Base-by-base conservation (phyloP, 2,888 invertebrate genomes). In the Alentia gelatinosa region DNA sequence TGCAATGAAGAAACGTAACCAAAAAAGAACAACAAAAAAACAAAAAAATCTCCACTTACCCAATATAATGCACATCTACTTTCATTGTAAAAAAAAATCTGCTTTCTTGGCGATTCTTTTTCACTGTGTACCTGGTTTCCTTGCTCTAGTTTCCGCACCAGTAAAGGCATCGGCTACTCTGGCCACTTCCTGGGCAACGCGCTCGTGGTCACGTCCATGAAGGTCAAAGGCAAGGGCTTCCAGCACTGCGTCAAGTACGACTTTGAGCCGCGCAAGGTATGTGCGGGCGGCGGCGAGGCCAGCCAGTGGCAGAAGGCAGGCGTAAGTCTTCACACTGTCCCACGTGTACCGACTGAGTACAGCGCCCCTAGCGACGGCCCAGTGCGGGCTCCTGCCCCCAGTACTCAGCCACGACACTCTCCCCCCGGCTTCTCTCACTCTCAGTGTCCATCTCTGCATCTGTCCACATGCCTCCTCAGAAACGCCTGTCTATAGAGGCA, bases 171-270 rank as follows among this genome's bases (percentile, higher is more conserved):
- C 90, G 99, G 99, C 83, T 99, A 99, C 96, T 99, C 99, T 89
- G 99, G 99, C 91, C 99, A 99, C 97, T 99, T 99, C 97, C 98
- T 99, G 94, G 99, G 99, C 94, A 99, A 99, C 97, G 99, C 99
- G 96, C 97, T 99, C 93, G 99, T 99, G 93, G 97, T 99, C 94
- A 99, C 99, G 40, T 99, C 99, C 42, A 99, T 99, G 98, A 99
- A 99, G 97, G 98, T 99, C 93, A 98, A 99, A 96, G 99, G 99
- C 95, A 99, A 99, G 97, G 99, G 99, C 93, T 99, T 99, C 97
- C 99, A 99, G 96, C 99, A 99, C 97, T 99, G 99, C 97, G 98
- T 99, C 96, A 99, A 99, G 97, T 99, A 99, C 96, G 99, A 99
- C 97, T 99, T 99, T 97, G 98, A 98, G 96, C 99, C 99, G 63